Conservation (phyloP, 2,113 vertebrate genomes). For the Galemys pyrenaicus region DNA sequence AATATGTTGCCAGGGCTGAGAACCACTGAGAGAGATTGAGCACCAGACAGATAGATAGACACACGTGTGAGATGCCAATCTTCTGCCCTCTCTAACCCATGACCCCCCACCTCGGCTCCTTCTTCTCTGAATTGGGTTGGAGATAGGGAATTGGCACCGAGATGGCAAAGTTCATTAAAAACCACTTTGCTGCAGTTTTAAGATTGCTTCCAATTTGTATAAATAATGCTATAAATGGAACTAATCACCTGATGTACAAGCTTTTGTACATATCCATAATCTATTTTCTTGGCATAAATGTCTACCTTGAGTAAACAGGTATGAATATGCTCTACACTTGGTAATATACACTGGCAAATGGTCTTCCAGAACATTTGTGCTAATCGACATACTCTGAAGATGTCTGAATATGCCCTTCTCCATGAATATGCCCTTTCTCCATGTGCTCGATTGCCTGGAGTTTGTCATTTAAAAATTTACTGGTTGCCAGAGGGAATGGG, state of each 20-base stretch:
- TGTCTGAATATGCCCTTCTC: background rate
- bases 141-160: background rate
- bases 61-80: background rate
- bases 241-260: background rate
- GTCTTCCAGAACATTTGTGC: background rate
- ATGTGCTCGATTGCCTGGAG: background rate
- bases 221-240: background rate
- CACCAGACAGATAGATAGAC: too few species aligned
- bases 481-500: too few species aligned
- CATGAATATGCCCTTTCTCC: background rate
- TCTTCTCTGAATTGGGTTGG: background rate
- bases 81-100: background rate
- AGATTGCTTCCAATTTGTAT: background rate
- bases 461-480: background rate
- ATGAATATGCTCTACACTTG: background rate
- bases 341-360: background rate
- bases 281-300: conserved; percentile 5
- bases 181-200: background rate
- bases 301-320: background rate
- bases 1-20: background rate
- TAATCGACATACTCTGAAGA: background rate
- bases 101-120: background rate
- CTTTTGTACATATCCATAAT: background rate
- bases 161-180: background rate
- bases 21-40: background rate